Evolutionary conservation across 2,797 vertebrate genomes (phyloP).

Genomic region (Lacerta viridis): DNA sequence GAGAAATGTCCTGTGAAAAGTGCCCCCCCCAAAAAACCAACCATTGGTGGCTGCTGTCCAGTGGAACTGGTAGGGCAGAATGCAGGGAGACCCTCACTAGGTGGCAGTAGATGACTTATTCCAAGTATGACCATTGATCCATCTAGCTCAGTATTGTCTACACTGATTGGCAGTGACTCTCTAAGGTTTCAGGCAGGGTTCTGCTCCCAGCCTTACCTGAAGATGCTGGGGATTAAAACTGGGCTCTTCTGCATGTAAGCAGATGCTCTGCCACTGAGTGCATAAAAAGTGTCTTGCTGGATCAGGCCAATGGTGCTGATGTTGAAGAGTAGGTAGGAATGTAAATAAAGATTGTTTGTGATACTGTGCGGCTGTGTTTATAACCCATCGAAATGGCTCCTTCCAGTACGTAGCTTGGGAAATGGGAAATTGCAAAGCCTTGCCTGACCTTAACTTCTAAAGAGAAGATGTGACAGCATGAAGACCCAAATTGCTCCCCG

Average conservation of each 20-base stretch:
- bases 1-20: background rate
- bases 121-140: background rate
- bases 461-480: background rate
- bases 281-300: no score
- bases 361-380: no score
- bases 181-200: background rate
- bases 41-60: no score
- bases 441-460: background rate
- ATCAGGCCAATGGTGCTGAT: no score
- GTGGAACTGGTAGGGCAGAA: no score
- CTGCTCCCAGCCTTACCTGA: background rate
- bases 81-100: no score
- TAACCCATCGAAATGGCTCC: no score
- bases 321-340: no score
- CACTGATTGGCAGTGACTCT: background rate
- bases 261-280: background rate
- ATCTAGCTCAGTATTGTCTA: background rate
- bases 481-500: background rate
- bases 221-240: background rate
- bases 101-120: background rate
- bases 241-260: background rate
- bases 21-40: no score
- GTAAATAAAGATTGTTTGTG: no score
- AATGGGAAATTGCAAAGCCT: slow-evolving; percentile 19
- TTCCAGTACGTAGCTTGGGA: background rate